Base-by-base conservation (phyloP, 2,888 invertebrate genomes). In the Augiades crinisus region DNA sequence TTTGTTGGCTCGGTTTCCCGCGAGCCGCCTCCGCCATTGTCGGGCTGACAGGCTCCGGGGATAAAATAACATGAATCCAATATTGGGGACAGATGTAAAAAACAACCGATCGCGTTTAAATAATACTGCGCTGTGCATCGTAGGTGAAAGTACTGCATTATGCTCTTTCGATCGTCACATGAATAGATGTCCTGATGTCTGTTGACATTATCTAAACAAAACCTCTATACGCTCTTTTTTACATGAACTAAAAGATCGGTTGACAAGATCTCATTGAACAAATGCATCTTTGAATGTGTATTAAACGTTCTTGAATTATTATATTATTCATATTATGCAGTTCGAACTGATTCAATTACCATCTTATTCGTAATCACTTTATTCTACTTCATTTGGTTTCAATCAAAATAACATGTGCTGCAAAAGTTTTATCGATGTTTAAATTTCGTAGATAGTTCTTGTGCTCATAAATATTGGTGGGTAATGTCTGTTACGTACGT, bases 1-100 rank as follows among this genome's bases (percentile, higher is more conserved):
- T 82, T 78, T 76, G 77, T 86, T 81, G 77, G 75, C 68, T 72
- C 78, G 74, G 68, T 72, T 70, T 71, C 67, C 65, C 72, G 40
- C 49, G 40, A 41, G 49, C 40, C 49, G 65, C 69, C 67, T 66
- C 67, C 57, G 67, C 74, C 78, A 79, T 81, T 69, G 69, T 65
- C 67, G 57, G 40, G 57, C 54, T 62, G 66, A 59, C 65, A 61
- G 51, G 54, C 56, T 38, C 37, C 53, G 53, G 63, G 59, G 61
- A 62, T 63, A 54, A 43, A 50, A 43, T 49, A 50, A 50, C 43
- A 43, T 27, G 41, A 41, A 24, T 49, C 41, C 41, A 24, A 49
- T 49, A 49, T 47, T 34, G 49, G 49, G 49, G 49, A 49, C 49
- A 49, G 33, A 41, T 49, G 49, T 49, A 49, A 41, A 49, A 49